Conservation (phyloP, 1,140 invertebrate genomes). For the Proales similis region DNA sequence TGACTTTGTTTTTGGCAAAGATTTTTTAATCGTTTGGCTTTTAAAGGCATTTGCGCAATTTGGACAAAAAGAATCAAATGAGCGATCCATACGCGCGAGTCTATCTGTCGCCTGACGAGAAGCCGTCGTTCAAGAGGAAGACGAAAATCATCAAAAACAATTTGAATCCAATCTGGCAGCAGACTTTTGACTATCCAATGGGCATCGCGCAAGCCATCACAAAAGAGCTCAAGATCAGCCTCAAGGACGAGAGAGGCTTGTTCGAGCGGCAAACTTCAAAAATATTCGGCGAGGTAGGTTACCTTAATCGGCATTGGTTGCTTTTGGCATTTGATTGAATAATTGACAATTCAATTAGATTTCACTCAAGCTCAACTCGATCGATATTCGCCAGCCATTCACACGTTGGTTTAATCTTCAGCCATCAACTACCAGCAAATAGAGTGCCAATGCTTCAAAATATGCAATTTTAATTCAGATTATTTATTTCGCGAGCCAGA, state of each 20-base stretch:
- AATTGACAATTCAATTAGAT: too few relatives aligned
- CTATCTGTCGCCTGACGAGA: conserved; percentile 73
- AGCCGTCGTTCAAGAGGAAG: conserved; percentile 75
- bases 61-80: conserved; percentile 78
- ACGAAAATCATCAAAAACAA: conserved; percentile 82
- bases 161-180: conserved; percentile 77
- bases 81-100: conserved; percentile 90
- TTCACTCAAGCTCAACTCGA: too few relatives aligned
- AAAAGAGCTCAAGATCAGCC: neutral
- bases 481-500: too few relatives aligned
- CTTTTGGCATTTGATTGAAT: too few relatives aligned
- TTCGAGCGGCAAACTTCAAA: conserved; percentile 18
- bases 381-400: too few relatives aligned
- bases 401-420: conserved; percentile 34
- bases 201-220: neutral
- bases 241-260: conserved; percentile 34
- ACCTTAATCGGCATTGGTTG: too few relatives aligned
- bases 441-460: too few relatives aligned
- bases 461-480: too few relatives aligned
- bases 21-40: conserved; percentile 23
- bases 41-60: too few relatives aligned
- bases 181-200: conserved; percentile 45
- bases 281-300: conserved; percentile 28
- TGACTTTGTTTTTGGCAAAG: too few relatives aligned
- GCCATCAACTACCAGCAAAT: too few relatives aligned